Base-by-base conservation (phyloP, 2,797 vertebrate species). In the Mormyrops attenuatus region DNA sequence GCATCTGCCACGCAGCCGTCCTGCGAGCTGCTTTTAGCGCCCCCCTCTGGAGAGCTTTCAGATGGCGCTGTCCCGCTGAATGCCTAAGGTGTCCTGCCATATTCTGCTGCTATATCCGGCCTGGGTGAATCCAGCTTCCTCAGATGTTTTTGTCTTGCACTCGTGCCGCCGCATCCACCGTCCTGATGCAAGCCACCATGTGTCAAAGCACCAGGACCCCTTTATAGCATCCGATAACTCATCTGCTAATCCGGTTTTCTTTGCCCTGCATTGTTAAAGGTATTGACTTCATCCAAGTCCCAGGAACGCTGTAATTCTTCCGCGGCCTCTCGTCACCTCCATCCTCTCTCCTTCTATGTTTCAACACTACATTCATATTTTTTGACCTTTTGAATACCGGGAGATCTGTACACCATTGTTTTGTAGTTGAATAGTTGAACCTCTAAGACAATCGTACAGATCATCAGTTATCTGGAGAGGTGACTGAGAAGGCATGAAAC, bases 101-200 rank as follows among this genome's bases (percentile, higher is more conserved):
- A 94, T 92, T 86, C 26, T 89, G 85, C 89, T 92, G 93, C 93
- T 95, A 95, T 95, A 95, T 93, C 91, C 80, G 92, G 94, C 91
- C 92, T 92, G 93, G 94, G 94, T 94, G 94, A 94, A 95, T 82
- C 30, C 50, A 82, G 88, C 73, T 34, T 82, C 30, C 52, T 38
- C 34, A 84, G 77, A 89, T 84, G 73, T 84, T 88, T 55, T 38
- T 55, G 8, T 55, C 15, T 20, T 63, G 5, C 41, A 49, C 57
- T 30, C 26, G n/a, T 53, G 77, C 77, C 6, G 1, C 77, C 41
- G 3, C 47, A 20, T 38, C 77, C 88, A 13, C 88, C 2, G 5
- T 34, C 26, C 89, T 57, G 47, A 88, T 34, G 30, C 49, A 7
- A 44, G 49, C 89, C 57, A 17, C 22, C 66, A 34, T 22, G 47